Conservation (phyloP, 2,113 vertebrate species). For the Artemisiospiza belli region DNA sequence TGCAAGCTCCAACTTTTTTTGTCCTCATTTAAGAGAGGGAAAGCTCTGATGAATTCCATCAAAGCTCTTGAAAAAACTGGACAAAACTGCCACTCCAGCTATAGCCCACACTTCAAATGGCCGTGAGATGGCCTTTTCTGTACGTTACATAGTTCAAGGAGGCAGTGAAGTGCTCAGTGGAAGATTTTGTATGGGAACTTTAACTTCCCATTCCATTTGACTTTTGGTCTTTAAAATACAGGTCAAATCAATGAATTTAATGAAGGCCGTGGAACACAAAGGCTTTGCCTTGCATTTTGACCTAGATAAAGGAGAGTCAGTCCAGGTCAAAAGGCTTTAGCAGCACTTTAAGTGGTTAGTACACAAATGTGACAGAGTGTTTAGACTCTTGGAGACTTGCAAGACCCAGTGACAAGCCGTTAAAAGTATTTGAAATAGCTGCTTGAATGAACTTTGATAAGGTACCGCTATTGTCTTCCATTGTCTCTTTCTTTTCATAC, state of each 20-base stretch:
- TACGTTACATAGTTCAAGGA: conserved; percentile 75
- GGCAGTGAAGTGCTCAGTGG: conserved; percentile 77
- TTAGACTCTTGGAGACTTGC: conserved; percentile 88
- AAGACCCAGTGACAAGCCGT: conserved; percentile 94
- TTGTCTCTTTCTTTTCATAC: conserved; percentile 83
- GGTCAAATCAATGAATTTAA: conserved; percentile 99
- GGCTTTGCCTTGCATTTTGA: conserved; percentile 95
- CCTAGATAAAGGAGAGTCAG: conserved; percentile 94
- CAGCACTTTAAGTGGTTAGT: conserved; percentile 95
- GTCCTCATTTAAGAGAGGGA: conserved; percentile 8
- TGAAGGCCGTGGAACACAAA: conserved; percentile 95
- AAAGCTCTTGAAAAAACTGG: conserved; percentile 48
- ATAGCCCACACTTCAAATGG: conserved; percentile 81
- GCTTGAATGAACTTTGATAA: conserved; percentile 91
- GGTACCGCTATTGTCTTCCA: conserved; percentile 86
- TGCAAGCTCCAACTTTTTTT: conserved; percentile 34
- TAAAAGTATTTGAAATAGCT: conserved; percentile 94
- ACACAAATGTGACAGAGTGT: conserved; percentile 98
- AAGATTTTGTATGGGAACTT: conserved; percentile 89
- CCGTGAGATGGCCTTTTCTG: conserved; percentile 81
- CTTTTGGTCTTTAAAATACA: conserved; percentile 97
- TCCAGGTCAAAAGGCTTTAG: conserved; percentile 96
- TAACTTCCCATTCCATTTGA: conserved; percentile 97
- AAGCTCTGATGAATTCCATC: conserved; percentile 36
- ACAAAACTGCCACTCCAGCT: conserved; percentile 71